Evolutionary conservation across 2,113 vertebrate genomes (phyloP).

Genomic region (Rhinopomastus cyanomelas): DNA sequence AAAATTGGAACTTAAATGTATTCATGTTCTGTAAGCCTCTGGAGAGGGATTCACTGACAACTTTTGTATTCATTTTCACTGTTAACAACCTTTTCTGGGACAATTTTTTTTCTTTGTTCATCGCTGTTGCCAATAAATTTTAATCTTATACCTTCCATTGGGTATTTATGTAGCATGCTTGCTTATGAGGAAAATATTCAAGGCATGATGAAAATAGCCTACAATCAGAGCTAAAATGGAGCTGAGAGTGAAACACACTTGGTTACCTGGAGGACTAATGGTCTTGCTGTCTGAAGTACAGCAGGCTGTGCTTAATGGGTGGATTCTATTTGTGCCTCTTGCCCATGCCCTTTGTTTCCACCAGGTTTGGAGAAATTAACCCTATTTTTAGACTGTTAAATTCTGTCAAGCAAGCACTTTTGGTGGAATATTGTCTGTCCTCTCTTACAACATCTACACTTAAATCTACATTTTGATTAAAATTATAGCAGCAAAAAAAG

Average conservation of each 20-base stretch:
- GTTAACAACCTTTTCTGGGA: not conserved
- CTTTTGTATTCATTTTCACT: not conserved
- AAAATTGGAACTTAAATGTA: not conserved
- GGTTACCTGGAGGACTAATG: not conserved
- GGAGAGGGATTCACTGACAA: not conserved
- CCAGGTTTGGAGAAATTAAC: not conserved
- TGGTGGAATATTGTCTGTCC: not conserved
- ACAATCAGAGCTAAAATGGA: not conserved
- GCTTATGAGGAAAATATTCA: not conserved
- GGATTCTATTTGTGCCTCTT: not conserved
- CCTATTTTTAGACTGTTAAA: not conserved
- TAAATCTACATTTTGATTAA: not conserved
- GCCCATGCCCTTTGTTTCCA: not conserved
- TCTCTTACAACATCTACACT: not conserved
- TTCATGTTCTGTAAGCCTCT: not conserved
- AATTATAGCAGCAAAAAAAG: not conserved
- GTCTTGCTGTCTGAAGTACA: not conserved
- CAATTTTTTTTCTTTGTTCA: not conserved
- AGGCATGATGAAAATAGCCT: not conserved
- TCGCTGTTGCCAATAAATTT: not conserved
- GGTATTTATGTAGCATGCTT: not conserved
- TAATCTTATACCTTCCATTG: not conserved
- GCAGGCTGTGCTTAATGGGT: not conserved
- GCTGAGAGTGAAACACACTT: not conserved
- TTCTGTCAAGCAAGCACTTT: not conserved